These are phyloP conservation scores for Physella acuta DNA, from an alignment of 1,140 invertebrate species.

Conservation along the genomic window DNA sequence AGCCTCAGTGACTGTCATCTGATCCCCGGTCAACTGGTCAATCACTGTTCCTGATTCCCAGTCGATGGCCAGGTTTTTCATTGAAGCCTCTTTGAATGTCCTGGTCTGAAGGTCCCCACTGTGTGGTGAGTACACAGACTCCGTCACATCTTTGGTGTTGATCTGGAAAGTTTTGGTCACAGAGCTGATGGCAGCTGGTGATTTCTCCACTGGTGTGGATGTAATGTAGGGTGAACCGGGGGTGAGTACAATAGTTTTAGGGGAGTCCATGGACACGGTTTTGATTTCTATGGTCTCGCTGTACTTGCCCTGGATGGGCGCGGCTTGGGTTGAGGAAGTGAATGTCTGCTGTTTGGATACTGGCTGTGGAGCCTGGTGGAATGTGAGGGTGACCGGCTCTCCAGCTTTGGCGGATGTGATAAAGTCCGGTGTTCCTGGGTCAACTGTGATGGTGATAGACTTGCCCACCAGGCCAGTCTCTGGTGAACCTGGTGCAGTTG, in stretches of 20 bases:
- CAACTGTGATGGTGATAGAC: conserved; percentile 12
- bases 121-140: background rate
- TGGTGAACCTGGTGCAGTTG: background rate
- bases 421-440: conserved; percentile 14
- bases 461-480: conserved; percentile 2
- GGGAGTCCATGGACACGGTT: background rate
- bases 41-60: conserved; percentile 64
- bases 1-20: conserved; percentile 79
- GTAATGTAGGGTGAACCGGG: background rate
- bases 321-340: background rate
- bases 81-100: background rate
- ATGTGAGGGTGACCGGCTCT: background rate
- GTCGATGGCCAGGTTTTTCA: conserved; percentile 47
- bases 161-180: background rate
- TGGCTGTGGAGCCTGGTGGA: background rate
- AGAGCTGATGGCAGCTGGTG: background rate
- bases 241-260: background rate
- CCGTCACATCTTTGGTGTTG: background rate
- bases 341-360: background rate
- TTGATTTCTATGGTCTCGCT: background rate
- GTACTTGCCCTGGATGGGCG: too few species aligned
- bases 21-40: conserved; percentile 73
- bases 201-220: background rate
- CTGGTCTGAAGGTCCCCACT: background rate
- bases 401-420: background rate